A percentile compares a stretch with the other conserved stretches of the same genome.
Conservation (phyloP, 2,113 vertebrate species). For the Austrofundulus limnaeus region DNA sequence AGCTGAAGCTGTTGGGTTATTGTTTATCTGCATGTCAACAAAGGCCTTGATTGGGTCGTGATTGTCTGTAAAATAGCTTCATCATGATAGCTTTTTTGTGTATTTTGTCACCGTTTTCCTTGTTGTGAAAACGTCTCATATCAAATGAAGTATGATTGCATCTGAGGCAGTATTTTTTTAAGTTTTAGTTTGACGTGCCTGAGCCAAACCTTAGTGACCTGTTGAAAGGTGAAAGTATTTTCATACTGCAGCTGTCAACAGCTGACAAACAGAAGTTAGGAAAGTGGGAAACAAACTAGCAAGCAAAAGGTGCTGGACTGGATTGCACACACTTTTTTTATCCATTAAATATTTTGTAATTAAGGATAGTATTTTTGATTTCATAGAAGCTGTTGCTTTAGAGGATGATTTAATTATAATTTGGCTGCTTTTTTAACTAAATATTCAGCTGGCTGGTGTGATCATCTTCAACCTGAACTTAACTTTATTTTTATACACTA, state of each 20-base stretch:
- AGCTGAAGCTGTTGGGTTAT: not conserved
- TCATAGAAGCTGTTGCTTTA: too few relatives aligned
- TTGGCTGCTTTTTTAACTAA: too few relatives aligned
- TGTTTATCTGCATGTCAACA: not conserved
- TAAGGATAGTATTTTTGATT: not conserved
- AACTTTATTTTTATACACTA: not conserved
- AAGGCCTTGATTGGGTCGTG: not conserved
- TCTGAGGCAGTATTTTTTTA: not conserved
- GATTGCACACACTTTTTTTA: not conserved
- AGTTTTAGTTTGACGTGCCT: conserved; percentile 17
- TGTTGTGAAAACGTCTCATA: not conserved
- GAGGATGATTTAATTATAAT: too few relatives aligned
- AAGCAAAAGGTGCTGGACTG: not conserved
- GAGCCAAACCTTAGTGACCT: conserved; percentile 8
- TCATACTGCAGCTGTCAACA: conserved; percentile 3
- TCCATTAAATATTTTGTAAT: not conserved
- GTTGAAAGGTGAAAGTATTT: conserved; percentile 22
- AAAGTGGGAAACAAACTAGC: conserved; percentile 1
- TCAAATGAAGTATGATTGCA: not conserved
- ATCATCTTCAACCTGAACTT: not conserved
- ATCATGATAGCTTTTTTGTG: not conserved
- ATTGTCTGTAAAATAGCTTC: conserved; percentile 4
- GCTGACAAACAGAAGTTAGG: not conserved
- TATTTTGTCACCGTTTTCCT: not conserved
- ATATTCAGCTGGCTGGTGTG: too few relatives aligned